phyloP scores from a whole-genome alignment of 2,797 vertebrate species.

The Amazona ochrocephala region DNA sequence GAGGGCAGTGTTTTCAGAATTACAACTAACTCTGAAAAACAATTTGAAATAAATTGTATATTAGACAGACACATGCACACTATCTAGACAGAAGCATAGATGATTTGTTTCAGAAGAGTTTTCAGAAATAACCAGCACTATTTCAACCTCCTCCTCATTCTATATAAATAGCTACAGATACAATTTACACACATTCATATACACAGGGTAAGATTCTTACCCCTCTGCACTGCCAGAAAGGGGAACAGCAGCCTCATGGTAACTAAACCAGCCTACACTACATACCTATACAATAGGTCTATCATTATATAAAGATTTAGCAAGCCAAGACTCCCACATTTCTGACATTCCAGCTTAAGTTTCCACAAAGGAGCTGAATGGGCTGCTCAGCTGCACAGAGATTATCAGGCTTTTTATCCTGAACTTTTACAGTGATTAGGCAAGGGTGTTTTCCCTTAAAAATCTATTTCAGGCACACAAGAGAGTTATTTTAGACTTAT shows the following conservation, averaged over 20 bases:
- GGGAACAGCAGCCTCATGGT: background rate
- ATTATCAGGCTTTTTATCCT: background rate
- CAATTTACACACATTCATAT: background rate
- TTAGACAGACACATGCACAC: background rate
- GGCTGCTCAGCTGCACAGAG: background rate
- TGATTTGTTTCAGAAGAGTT: background rate
- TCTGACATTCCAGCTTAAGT: background rate
- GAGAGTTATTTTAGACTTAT: background rate
- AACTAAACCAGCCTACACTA: background rate
- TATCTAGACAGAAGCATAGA: background rate
- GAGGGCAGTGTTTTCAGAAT: background rate
- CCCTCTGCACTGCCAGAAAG: background rate
- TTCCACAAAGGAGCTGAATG: background rate
- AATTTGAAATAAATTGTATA: background rate
- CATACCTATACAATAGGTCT: background rate
- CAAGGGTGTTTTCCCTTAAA: background rate
- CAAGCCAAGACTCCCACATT: background rate
- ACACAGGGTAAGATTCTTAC: background rate
- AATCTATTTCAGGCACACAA: slow-evolving; percentile 2
- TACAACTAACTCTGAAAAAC: background rate
- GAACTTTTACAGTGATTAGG: background rate
- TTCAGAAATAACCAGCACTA: slow-evolving; percentile 15
- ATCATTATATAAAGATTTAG: background rate
- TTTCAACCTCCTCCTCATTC: slow-evolving; percentile 38
- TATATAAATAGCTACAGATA: slow-evolving; percentile 25